phyloP scores from a whole-genome alignment of 2,797 vertebrate genomes.

The Leptoclinus maculatus region DNA sequence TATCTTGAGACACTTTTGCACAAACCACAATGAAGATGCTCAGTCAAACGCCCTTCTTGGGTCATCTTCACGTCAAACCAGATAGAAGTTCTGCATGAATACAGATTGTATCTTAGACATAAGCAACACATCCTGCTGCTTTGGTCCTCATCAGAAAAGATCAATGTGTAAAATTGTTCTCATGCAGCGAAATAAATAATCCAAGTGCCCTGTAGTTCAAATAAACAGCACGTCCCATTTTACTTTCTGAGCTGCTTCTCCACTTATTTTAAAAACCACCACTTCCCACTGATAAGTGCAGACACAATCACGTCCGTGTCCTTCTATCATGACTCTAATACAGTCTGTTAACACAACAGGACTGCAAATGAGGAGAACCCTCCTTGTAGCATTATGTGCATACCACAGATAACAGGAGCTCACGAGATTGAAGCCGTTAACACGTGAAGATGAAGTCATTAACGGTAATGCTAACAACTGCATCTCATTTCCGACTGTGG shows the following conservation, averaged over 20 bases:
- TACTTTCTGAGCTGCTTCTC: neutral
- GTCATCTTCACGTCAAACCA: neutral
- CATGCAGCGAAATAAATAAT: constrained; percentile 11
- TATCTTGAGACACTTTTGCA: too few species aligned
- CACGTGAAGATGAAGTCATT: constrained; percentile 13
- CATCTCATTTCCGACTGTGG: neutral
- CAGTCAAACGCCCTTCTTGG: neutral
- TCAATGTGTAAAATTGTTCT: constrained; percentile 20
- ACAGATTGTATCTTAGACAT: neutral
- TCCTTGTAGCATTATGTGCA: neutral
- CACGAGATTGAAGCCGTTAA: constrained; percentile 1
- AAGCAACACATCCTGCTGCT: neutral
- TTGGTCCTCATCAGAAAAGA: neutral
- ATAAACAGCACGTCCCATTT: constrained; percentile 31
- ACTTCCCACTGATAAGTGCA: neutral
- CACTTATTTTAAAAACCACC: neutral
- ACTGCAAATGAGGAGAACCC: neutral
- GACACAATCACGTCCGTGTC: neutral
- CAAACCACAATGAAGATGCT: neutral
- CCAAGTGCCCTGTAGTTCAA: constrained; percentile 1
- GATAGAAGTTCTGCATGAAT: neutral
- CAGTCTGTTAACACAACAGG: neutral
- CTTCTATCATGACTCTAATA: neutral
- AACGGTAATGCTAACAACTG: constrained; percentile 28
- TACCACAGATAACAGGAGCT: neutral